phyloP scores from a whole-genome alignment of 2,888 invertebrate species.

The Unio delphinus region DNA sequence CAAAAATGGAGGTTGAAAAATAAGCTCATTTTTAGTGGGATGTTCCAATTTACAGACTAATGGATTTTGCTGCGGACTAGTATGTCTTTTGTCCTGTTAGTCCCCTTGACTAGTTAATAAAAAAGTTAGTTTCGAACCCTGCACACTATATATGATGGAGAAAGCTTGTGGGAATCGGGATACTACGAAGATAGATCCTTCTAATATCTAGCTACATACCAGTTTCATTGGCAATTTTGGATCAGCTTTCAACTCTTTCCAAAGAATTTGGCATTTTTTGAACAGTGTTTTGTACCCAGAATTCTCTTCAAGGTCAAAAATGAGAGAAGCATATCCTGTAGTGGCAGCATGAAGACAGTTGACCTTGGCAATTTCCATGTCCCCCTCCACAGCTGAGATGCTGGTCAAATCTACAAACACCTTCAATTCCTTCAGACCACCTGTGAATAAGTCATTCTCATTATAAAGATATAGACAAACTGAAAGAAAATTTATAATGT shows the following conservation, averaged over 20 bases:
- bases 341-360: slow-evolving; percentile 56
- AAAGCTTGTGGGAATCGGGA: too few relatives aligned
- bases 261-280: slow-evolving; percentile 45
- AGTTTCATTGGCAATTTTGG: slow-evolving; percentile 14
- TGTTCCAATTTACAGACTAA: too few relatives aligned
- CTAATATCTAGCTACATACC: slow-evolving; percentile 22
- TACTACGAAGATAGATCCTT: too few relatives aligned
- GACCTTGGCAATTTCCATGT: slow-evolving; percentile 53
- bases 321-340: slow-evolving; percentile 60
- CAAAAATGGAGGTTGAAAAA: too few relatives aligned
- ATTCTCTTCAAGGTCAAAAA: slow-evolving; percentile 46
- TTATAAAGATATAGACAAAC: too few relatives aligned
- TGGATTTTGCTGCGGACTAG: too few relatives aligned
- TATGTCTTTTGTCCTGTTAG: too few relatives aligned
- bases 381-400: slow-evolving; percentile 60
- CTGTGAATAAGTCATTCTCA: slow-evolving; percentile 3
- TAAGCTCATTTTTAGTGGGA: too few relatives aligned
- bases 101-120: too few relatives aligned
- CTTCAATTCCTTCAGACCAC: slow-evolving; percentile 38
- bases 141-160: too few relatives aligned
- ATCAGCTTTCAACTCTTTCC: slow-evolving; percentile 46
- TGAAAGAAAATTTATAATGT: too few relatives aligned
- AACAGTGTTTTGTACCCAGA: slow-evolving; percentile 39
- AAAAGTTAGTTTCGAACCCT: too few relatives aligned
- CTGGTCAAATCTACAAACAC: slow-evolving; percentile 59